Evolutionary conservation across 2,888 invertebrate species (phyloP), one percentile per base, ranked within the genome.

Genomic region (Cephus spinipes): DNA sequence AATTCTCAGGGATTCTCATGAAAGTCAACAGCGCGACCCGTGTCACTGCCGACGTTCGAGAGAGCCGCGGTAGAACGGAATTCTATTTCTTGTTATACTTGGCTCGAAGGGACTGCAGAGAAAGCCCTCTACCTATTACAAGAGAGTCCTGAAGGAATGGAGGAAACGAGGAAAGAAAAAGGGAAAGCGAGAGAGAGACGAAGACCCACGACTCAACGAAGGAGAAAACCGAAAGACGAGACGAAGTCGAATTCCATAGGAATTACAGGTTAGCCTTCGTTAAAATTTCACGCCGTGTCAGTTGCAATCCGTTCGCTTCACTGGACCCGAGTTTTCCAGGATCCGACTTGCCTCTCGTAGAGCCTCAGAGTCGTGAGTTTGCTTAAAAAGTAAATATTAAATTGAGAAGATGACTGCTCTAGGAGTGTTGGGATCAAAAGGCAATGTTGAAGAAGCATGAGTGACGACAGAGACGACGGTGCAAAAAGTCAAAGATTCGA

Each of bases 221-320:
- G 2, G 9, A 55, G 23, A 9, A 55, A 55, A 23, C 55, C 55
- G 23, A 55, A 23, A 55, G 55, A 55, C 23, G 55, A 23, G 23
- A 55, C 55, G 1, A 55, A 55, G 23, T 55, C 55, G 23, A 55
- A 55, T 55, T 23, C 23, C 23, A 9, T 55, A 23, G 6, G 78
- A 79, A 40, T 75, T 69, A n/a, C 35, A 15, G 33, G 76, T n/a
- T 76, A 55, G 71, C 31, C 77, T 81, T 82, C 79, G 81, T 84
- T 82, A 84, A 85, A 85, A 82, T 82, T 85, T 85, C 80, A 84
- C 76, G 78, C 75, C 73, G 33, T 76, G 81, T 81, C 81, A 81
- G 75, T 76, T 80, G 80, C 78, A 79, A 76, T 68, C 77, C 78
- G 75, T 76, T 76, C 33, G 71, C 71, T 55, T 55, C 9, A 55